phyloP scores from a whole-genome alignment of 1,140 invertebrate genomes.

The Odontomachus brunneus region DNA sequence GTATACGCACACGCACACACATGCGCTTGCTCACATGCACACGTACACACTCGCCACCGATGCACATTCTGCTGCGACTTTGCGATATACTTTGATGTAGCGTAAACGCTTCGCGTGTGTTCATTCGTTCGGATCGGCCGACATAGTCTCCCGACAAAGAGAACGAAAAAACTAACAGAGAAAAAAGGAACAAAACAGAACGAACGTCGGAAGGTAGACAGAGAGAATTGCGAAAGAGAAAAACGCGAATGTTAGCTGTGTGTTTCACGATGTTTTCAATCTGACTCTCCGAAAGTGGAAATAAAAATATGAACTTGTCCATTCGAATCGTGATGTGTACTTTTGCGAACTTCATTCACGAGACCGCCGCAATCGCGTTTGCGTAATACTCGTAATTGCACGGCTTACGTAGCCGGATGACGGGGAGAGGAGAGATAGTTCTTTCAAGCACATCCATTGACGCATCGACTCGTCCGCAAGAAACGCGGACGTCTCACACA shows the following conservation, averaged over 20 bases:
- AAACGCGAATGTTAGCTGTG: neutral
- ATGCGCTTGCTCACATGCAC: no score
- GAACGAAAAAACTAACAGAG: no score
- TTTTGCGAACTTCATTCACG: constrained; percentile 10
- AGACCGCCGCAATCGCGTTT: neutral
- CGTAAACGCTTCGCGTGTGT: neutral
- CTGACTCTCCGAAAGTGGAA: constrained; percentile 5
- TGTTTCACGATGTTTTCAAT: constrained; percentile 13
- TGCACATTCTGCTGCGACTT: constrained; percentile 9
- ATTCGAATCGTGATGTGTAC: constrained; percentile 25
- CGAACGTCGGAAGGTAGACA: neutral
- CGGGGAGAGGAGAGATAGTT: neutral
- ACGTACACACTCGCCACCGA: neutral
- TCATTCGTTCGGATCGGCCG: neutral
- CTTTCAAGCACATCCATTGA: neutral
- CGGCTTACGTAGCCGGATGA: neutral
- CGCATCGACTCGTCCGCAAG: no score
- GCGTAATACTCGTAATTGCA: neutral
- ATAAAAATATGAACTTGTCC: constrained; percentile 17
- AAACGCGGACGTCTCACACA: no score
- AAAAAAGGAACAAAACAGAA: neutral
- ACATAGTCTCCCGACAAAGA: neutral
- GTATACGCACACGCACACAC: no score
- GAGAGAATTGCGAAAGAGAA: neutral
- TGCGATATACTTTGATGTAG: constrained; percentile 18